Evolutionary conservation across 2,797 vertebrate genomes (phyloP).

Genomic region (Spea hammondii): DNA sequence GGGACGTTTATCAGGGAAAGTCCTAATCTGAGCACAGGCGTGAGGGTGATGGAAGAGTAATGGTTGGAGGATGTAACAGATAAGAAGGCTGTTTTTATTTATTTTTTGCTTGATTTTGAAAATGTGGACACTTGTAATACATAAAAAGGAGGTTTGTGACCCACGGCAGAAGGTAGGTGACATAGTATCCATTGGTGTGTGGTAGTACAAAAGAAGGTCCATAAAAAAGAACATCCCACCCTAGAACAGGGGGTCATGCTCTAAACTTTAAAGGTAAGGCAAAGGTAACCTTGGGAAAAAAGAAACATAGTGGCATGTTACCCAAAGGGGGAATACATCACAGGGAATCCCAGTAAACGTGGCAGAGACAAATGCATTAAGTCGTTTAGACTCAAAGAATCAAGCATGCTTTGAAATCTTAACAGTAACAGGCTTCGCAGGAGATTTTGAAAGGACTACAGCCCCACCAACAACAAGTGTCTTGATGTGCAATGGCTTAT

Average conservation of each 20-base stretch:
- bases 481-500: no score
- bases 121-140: conserved; percentile 44
- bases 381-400: no score
- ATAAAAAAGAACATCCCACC: neutral
- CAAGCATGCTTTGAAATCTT: no score
- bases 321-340: neutral
- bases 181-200: conserved; percentile 28
- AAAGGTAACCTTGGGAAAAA: neutral
- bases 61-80: conserved; percentile 56
- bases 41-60: conserved; percentile 57
- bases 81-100: conserved; percentile 50
- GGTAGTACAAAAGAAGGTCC: conserved; percentile 6
- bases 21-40: conserved; percentile 57
- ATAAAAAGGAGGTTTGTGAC: conserved; percentile 39
- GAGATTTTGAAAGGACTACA: no score
- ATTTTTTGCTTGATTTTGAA: conserved; percentile 40
- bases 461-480: no score
- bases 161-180: conserved; percentile 32
- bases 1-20: conserved; percentile 62
- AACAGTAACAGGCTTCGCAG: no score
- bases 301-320: neutral
- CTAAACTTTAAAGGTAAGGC: neutral
- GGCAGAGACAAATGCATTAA: no score
- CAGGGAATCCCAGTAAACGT: no score
- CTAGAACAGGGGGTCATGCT: neutral